A percentile compares a stretch with the other conserved stretches of the same genome.
phyloP scores from a whole-genome alignment of 2,797 vertebrate species.

The Sebastes hubbsi region DNA sequence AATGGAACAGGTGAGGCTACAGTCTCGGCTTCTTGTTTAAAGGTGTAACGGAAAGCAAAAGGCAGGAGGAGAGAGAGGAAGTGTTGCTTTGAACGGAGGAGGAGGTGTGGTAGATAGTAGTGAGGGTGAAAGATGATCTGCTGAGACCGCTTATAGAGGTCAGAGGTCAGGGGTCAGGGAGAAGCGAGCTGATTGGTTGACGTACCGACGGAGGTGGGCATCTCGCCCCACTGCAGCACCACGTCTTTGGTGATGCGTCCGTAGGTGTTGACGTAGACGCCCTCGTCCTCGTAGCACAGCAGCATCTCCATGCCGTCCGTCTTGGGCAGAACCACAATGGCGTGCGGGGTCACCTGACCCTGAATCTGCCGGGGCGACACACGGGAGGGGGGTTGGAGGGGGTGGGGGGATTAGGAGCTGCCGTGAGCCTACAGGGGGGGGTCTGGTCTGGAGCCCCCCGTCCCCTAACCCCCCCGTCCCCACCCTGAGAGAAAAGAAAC shows the following conservation, averaged over 20 bases:
- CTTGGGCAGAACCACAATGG: slow-evolving; percentile 98
- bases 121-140: slow-evolving; percentile 49
- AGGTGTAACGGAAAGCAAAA: slow-evolving; percentile 28
- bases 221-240: slow-evolving; percentile 99
- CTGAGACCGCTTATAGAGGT: slow-evolving; percentile 48
- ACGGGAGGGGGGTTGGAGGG: slow-evolving; percentile 54
- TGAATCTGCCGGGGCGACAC: slow-evolving; percentile 89
- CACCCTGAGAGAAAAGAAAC: slow-evolving; percentile 76
- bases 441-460: background rate
- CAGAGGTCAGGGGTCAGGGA: slow-evolving; percentile 51
- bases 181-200: slow-evolving; percentile 71
- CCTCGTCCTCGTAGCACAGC: slow-evolving; percentile 99
- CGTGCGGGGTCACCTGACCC: slow-evolving; percentile 97
- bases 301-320: slow-evolving; percentile 99
- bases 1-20: slow-evolving; percentile 31
- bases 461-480: slow-evolving; percentile 25
- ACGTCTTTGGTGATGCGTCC: slow-evolving; percentile 99
- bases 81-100: slow-evolving; percentile 40
- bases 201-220: slow-evolving; percentile 99
- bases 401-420: slow-evolving; percentile 47
- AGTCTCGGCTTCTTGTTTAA: background rate
- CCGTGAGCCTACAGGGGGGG: slow-evolving; percentile 5
- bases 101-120: slow-evolving; percentile 33
- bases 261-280: slow-evolving; percentile 98
- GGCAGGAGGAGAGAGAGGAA: slow-evolving; percentile 30